Evolutionary conservation across 2,113 vertebrate genomes (phyloP).

Genomic region (Lathamus discolor): DNA sequence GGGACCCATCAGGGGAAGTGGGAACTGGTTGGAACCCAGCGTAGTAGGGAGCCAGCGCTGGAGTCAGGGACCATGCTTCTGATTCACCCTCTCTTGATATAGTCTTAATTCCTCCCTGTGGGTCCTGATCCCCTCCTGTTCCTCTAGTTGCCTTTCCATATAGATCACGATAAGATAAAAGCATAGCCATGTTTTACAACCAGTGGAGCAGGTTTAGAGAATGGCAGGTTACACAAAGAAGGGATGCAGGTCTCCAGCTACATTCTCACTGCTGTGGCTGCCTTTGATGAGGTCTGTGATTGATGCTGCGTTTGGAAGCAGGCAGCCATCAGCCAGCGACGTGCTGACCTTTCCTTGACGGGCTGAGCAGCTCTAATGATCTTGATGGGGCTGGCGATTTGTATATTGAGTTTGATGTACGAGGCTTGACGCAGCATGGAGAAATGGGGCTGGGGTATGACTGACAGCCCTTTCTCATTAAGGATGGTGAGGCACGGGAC

Average conservation of each 20-base stretch:
- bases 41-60: neutral
- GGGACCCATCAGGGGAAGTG: neutral
- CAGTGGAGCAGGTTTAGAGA: neutral
- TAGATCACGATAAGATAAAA: constrained; percentile 12
- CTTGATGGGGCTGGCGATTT: constrained; percentile 42
- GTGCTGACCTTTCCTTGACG: constrained; percentile 34
- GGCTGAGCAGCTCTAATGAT: constrained; percentile 65
- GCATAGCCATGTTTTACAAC: neutral
- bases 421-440: neutral
- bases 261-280: neutral
- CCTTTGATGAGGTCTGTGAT: constrained; percentile 70
- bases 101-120: neutral
- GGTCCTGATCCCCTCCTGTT: neutral
- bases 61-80: neutral
- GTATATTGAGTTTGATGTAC: constrained; percentile 45
- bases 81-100: neutral
- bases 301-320: constrained; percentile 50
- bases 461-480: constrained; percentile 44
- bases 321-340: neutral
- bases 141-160: neutral
- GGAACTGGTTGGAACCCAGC: neutral
- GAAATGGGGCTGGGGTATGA: neutral
- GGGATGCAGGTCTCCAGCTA: constrained; percentile 28
- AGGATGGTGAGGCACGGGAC: neutral
- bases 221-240: neutral